A percentile compares a stretch with the other conserved stretches of the same genome.
These are phyloP conservation scores for Trachelus stipa DNA, from an alignment of 2,888 invertebrate species.

Conservation along the genomic window DNA sequence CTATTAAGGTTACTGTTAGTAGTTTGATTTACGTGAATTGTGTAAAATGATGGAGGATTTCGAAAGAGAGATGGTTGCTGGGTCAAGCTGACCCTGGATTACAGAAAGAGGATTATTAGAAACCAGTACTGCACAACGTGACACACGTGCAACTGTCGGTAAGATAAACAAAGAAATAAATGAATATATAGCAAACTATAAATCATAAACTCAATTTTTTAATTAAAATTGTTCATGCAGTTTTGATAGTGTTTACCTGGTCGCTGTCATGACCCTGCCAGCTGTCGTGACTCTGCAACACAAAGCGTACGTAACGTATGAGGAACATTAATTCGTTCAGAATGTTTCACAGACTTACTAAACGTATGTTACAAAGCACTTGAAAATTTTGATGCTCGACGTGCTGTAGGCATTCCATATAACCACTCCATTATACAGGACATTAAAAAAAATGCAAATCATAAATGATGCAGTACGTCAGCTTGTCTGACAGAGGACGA, in stretches of 20 bases:
- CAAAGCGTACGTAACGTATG: conserved; percentile 34
- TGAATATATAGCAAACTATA: neutral
- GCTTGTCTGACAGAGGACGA: neutral
- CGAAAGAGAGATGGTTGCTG: neutral
- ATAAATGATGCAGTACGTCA: neutral
- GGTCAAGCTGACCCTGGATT: neutral
- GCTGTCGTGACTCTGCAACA: conserved; percentile 73
- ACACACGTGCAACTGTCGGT: conserved; percentile 1
- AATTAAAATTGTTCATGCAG: neutral
- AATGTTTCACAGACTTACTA: neutral
- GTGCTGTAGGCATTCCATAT: neutral
- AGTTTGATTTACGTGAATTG: neutral
- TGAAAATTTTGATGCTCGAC: neutral
- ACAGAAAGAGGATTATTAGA: conserved; percentile 5
- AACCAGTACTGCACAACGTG: conserved; percentile 14
- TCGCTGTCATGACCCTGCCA: conserved; percentile 74
- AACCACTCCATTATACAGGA: neutral
- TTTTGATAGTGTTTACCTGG: conserved; percentile 66
- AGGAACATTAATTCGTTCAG: neutral
- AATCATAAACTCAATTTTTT: neutral
- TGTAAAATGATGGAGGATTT: neutral
- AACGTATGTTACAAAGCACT: neutral
- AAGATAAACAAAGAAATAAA: neutral
- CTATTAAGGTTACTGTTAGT: neutral
- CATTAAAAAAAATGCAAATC: neutral